Evolutionary conservation across 2,797 vertebrate genomes (phyloP).

Genomic region (Chelidonichthys spinosus): DNA sequence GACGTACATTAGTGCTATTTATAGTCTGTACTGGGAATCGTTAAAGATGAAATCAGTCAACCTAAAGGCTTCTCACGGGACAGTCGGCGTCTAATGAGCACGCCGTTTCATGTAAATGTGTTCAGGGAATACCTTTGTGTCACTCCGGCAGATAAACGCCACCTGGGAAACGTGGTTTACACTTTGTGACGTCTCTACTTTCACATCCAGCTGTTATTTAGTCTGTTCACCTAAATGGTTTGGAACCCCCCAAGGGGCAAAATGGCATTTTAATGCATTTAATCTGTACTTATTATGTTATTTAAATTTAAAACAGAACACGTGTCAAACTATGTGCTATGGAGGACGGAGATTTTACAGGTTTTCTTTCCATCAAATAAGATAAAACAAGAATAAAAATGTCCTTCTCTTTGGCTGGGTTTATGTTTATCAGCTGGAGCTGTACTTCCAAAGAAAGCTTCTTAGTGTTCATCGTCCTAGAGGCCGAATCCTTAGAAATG

Average conservation of each 20-base stretch:
- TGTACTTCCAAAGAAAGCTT: conserved; percentile 17
- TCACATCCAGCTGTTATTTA: conserved; percentile 7
- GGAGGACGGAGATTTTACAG: not conserved
- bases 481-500: not conserved
- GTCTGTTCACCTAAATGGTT: not conserved
- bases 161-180: conserved; percentile 16
- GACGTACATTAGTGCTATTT: conserved; percentile 35
- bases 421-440: conserved; percentile 3
- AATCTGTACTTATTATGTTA: not conserved
- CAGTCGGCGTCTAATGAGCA: conserved; percentile 12
- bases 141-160: conserved; percentile 12
- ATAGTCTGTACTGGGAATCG: conserved; percentile 25
- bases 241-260: not conserved
- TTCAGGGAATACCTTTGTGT: conserved; percentile 12
- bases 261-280: conserved; percentile 19
- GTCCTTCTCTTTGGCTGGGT: not conserved
- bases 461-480: not conserved
- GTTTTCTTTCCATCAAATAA: not conserved
- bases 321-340: conserved; percentile 34
- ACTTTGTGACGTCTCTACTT: conserved; percentile 8
- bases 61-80: conserved; percentile 14
- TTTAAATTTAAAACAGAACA: too few relatives aligned
- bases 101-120: conserved; percentile 23
- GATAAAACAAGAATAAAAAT: not conserved
- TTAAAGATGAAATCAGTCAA: conserved; percentile 32